Evolutionary conservation across 2,888 invertebrate genomes (phyloP), one percentile per base, ranked within the genome.

Genomic region (Leucophenga montana): DNA sequence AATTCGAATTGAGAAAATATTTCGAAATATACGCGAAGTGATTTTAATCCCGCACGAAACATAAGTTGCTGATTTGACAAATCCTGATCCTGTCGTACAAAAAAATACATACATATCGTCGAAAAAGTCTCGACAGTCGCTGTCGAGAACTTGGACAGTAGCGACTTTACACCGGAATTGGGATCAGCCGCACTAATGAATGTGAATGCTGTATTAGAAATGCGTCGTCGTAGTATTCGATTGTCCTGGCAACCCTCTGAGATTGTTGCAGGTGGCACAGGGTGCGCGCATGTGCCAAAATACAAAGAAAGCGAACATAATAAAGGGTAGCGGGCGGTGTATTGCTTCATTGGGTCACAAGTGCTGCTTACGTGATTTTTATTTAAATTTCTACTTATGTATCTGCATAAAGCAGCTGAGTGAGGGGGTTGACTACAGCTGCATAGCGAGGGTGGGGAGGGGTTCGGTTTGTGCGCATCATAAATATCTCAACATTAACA

Each of bases 31-130:
- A 4, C 4, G 48, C 54, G 18, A 18, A 18, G 56, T 56, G 85
- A 86, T 85, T 86, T 86, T 86, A 86, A 86, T 81, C 86, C 85
- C 76, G 79, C 82, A 80, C 69, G 80, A 79, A 85, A 86, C 86
- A 86, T 86, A 86, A 86, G 86, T 86, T 86, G 85, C 75, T 82
- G 82, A 82, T 82, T 82, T 83, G 83, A 83, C 77, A 83, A 79
- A 80, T 83, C 78, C 79, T 66, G 62, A 71, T 61, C 53, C 31
- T 18, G 50, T 50, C 4, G 27, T 27, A 27, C 27, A 3, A 27
- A 27, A 27, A 27, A n/a, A n/a, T n/a, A n/a, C n/a, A n/a, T n/a
- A n/a, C n/a, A 27, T 27, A 39, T 11, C 9, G 11, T 8, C 11
- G 76, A 81, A 81, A 83, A 81, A 83, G 81, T 83, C n/a, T n/a